Percentiles rank a stretch among this genome's conserved stretches.
phyloP scores from a whole-genome alignment of 2,113 vertebrate species.

The Choloepus hoffmanni region DNA sequence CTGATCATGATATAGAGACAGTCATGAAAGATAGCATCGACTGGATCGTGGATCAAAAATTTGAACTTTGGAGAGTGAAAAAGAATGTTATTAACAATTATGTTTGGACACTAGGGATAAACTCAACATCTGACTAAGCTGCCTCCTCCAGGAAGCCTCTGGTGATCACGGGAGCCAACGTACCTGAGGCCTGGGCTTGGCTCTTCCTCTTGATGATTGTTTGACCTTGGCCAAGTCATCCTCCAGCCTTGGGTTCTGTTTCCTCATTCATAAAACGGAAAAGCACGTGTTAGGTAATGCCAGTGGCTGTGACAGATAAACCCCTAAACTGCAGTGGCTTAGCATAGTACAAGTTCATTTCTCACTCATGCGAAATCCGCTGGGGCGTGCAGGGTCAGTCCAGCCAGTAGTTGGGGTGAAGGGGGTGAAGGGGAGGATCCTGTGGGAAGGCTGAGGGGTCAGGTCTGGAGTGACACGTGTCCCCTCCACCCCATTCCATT shows the following conservation, averaged over 20 bases:
- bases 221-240: background rate
- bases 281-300: background rate
- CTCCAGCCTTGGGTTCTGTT: background rate
- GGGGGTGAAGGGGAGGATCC: no score
- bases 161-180: no score
- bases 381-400: background rate
- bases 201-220: background rate
- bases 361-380: background rate
- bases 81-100: background rate
- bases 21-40: background rate
- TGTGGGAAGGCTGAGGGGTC: fast-evolving
- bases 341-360: background rate
- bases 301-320: background rate
- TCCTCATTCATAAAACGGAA: background rate
- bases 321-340: background rate
- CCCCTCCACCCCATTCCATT: background rate
- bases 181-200: background rate
- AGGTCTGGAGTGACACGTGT: background rate
- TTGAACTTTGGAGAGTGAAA: background rate
- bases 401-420: background rate
- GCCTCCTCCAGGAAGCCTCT: background rate
- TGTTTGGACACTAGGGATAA: background rate
- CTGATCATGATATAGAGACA: no score
- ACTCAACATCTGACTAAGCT: background rate
- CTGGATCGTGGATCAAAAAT: background rate